Base-by-base conservation (phyloP, 2,888 invertebrate species). In the Creontiades dilutus region DNA sequence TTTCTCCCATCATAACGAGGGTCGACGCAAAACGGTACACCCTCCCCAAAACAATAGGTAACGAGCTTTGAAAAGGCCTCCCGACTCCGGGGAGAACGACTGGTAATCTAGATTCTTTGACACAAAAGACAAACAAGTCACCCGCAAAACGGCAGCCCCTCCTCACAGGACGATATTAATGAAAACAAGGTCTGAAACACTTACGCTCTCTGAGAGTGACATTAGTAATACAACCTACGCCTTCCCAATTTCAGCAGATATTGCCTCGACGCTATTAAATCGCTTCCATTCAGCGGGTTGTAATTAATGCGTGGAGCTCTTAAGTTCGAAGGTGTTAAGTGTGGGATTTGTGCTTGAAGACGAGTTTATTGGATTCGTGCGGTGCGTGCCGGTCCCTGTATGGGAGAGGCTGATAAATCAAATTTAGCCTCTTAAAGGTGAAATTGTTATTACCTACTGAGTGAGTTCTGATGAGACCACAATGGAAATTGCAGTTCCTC, bases 351-450 rank as follows among this genome's bases (percentile, higher is more conserved):
- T 27, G 46, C 47, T 75, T 48, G 76, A 47, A 27, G 48, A 46
- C 57, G 55, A 85, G 57, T 85, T 86, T 86, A 86, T 86, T 86
- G 86, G 86, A 86, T 86, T 86, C 68, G 86, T 76, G 86, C 48
- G 86, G 86, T 76, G n/a, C 48, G 16, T 13, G 14, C 86, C n/a
- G 46, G 46, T 86, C 75, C 4, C 0, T 12, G 27, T 23, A 47
- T 52, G 48, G 19, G 27, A 16, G 52, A 46, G 27, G 2, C n/a
- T 13, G 27, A 47, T 23, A 55, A 82, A 82, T 82, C 82, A 82
- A 82, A 82, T 82, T 47, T 23, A 12, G 14, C 52, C 82, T 47
- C 82, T 47, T 16, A 46, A 81, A 81, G 19, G 47, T 16, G 81
- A 81, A 81, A 47, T 46, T 37, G 48, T 47, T 81, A 81, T 81